Percentiles rank a stretch among this genome's conserved stretches.
Conservation (phyloP, 1,140 invertebrate genomes). For the Sitodiplosis mosellana region DNA sequence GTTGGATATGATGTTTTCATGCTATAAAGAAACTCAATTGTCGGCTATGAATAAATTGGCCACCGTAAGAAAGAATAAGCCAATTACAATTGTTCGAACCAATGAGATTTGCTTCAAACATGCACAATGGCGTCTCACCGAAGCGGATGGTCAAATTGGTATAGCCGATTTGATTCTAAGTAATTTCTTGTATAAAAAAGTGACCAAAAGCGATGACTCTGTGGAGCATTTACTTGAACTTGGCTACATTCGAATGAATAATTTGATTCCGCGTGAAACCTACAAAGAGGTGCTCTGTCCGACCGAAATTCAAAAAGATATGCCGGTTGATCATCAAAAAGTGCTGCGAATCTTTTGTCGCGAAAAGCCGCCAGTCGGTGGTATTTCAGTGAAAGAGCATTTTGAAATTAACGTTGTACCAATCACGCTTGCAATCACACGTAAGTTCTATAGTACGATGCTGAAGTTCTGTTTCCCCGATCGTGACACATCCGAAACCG, state of each 20-base stretch:
- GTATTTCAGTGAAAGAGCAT: slow-evolving; percentile 96
- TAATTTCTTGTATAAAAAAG: slow-evolving; percentile 96
- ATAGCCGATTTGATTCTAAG: slow-evolving; percentile 89
- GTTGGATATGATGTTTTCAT: slow-evolving; percentile 74
- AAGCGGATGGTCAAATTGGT: slow-evolving; percentile 91
- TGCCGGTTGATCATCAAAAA: slow-evolving; percentile 72
- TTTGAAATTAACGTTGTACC: slow-evolving; percentile 94
- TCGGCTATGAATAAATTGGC: slow-evolving; percentile 36
- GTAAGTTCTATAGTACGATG: slow-evolving; percentile 96
- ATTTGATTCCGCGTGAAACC: slow-evolving; percentile 82
- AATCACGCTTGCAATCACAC: slow-evolving; percentile 84
- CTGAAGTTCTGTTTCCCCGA: slow-evolving; percentile 98
- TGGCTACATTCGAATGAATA: slow-evolving; percentile 91
- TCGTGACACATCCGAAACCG: slow-evolving; percentile 67
- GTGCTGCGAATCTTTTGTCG: slow-evolving; percentile 74
- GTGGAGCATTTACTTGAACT: slow-evolving; percentile 93
- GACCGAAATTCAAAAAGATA: slow-evolving; percentile 71
- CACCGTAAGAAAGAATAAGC: slow-evolving; percentile 33
- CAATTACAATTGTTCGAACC: slow-evolving; percentile 59
- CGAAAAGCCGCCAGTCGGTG: slow-evolving; percentile 83
- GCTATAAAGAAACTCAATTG: slow-evolving; percentile 73
- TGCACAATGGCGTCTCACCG: slow-evolving; percentile 94
- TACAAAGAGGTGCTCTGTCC: slow-evolving; percentile 85
- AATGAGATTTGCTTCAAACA: slow-evolving; percentile 98
- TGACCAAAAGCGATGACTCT: slow-evolving; percentile 89